Conservation (phyloP, 2,113 vertebrate species). For the Piprites chloris region DNA sequence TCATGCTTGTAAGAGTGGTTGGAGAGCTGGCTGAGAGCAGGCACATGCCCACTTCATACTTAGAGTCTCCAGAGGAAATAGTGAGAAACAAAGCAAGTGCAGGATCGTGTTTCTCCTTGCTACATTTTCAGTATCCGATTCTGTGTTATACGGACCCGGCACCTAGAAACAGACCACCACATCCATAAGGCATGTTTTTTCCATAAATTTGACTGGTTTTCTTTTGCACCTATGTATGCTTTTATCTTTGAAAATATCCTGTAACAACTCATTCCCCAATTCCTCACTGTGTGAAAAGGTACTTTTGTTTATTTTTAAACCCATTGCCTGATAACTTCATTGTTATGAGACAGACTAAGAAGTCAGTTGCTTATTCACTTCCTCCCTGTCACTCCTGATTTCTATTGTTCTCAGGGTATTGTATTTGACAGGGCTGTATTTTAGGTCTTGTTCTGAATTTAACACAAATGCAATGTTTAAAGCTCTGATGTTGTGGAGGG, state of each 20-base stretch:
- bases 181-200: not conserved
- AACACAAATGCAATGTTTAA: not conserved
- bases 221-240: not conserved
- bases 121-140: not conserved
- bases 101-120: not conserved
- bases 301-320: not conserved
- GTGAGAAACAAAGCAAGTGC: fast-evolving
- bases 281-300: not conserved
- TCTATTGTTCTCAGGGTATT: not conserved
- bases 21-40: not conserved
- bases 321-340: not conserved
- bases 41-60: not conserved
- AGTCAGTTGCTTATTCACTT: constrained; percentile 14
- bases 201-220: not conserved
- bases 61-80: not conserved
- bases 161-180: not conserved
- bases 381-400: not conserved
- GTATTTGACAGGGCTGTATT: not conserved
- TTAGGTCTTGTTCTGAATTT: constrained; percentile 14
- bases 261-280: not conserved
- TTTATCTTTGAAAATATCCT: not conserved
- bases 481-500: not conserved
- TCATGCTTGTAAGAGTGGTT: fast-evolving
- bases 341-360: not conserved
- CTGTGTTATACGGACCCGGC: not conserved